These are phyloP conservation scores for Salpingus planirostris DNA, from an alignment of 2,888 invertebrate species.

Conservation along the genomic window DNA sequence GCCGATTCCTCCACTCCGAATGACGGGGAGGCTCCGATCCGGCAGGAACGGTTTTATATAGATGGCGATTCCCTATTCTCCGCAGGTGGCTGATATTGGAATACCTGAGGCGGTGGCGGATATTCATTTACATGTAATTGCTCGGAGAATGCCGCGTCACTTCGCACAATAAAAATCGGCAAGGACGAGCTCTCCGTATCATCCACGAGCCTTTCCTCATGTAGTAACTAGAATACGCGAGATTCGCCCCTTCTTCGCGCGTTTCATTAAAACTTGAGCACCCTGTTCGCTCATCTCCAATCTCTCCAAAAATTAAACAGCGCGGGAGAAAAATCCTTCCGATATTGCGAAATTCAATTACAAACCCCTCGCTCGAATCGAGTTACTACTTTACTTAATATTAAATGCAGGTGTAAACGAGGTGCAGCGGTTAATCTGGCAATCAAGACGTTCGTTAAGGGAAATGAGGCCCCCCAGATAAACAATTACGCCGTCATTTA, in stretches of 20 bases:
- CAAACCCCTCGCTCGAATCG: no score
- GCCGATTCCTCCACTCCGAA: no score
- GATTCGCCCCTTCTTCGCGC: no score
- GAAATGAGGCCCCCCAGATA: conserved; percentile 20
- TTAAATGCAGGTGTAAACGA: conserved; percentile 9
- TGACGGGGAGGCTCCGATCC: conserved; percentile 6
- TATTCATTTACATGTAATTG: conserved; percentile 38
- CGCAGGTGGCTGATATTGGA: conserved; percentile 34
- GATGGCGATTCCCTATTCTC: conserved; percentile 23
- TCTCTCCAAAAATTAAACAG: no score
- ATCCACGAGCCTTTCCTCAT: no score
- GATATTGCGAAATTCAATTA: no score
- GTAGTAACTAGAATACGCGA: no score
- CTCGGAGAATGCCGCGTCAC: conserved; percentile 20
- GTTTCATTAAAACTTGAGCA: no score
- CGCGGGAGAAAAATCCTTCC: no score
- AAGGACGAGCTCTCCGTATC: no score
- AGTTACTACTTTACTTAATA: no score
- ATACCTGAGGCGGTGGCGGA: conserved; percentile 30
- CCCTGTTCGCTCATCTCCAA: no score
- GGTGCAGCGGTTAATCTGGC: conserved; percentile 14
- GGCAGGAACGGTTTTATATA: conserved; percentile 12
- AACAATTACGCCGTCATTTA: conserved; percentile 28
- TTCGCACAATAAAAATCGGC: conserved; percentile 21
- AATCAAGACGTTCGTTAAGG: conserved; percentile 21